Percentiles rank a stretch among this genome's conserved stretches.
phyloP scores from a whole-genome alignment of 2,797 vertebrate species.

The Chrysocyon brachyurus region DNA sequence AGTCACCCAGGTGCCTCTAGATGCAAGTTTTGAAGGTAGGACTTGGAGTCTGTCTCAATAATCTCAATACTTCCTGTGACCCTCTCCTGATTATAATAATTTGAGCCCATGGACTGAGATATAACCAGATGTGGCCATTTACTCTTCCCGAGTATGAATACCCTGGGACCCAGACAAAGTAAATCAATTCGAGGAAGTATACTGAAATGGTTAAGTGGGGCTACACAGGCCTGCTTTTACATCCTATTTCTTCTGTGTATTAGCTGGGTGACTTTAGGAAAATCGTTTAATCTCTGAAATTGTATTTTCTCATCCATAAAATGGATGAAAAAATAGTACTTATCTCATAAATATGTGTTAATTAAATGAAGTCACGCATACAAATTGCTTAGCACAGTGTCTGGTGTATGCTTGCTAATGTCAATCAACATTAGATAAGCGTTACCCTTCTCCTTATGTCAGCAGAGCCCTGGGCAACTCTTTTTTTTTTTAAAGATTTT shows the following conservation, averaged over 20 bases:
- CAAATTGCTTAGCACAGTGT: neutral
- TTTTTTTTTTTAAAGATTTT: neutral
- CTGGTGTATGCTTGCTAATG: neutral
- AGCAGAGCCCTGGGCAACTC: neutral
- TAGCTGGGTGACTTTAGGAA: conserved; percentile 36
- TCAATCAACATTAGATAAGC: conserved; percentile 48
- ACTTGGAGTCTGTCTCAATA: conserved; percentile 15
- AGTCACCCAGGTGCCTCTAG: neutral
- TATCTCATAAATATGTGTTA: conserved; percentile 48
- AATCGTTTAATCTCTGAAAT: conserved; percentile 51
- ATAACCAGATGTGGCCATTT: conserved; percentile 38
- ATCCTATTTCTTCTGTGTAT: conserved; percentile 27
- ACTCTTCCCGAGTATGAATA: neutral
- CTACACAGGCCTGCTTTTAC: neutral
- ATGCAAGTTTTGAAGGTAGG: conserved; percentile 11
- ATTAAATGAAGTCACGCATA: conserved; percentile 12
- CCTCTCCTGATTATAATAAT: neutral
- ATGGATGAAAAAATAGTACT: neutral
- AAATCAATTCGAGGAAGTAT: neutral
- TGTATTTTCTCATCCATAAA: neutral
- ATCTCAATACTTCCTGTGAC: conserved; percentile 10
- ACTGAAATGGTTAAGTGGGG: conserved; percentile 2
- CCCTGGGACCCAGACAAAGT: neutral
- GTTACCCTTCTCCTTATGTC: conserved; percentile 5
- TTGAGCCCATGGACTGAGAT: neutral